A percentile compares a stretch with the other conserved stretches of the same genome.
Conservation (phyloP, 2,113 vertebrate species). For the Dissostichus mawsoni region DNA sequence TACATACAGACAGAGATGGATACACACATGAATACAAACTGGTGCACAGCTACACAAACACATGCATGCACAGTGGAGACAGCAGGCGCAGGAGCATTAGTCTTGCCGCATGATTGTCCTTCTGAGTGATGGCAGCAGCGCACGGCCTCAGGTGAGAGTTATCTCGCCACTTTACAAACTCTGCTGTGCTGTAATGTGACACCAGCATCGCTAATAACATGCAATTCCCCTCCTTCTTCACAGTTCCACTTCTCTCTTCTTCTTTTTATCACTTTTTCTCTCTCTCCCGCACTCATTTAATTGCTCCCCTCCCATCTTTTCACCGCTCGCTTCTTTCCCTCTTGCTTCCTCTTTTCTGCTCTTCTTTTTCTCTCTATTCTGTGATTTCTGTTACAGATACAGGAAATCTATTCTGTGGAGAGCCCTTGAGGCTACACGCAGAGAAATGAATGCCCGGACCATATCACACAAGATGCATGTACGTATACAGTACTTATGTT, state of each 20-base stretch:
- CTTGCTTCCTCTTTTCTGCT: conserved; percentile 27
- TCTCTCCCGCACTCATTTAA: conserved; percentile 1
- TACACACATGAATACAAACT: not conserved
- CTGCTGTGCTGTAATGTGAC: conserved; percentile 57
- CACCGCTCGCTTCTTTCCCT: conserved; percentile 3
- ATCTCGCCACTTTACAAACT: conserved; percentile 69
- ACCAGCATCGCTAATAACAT: conserved; percentile 65
- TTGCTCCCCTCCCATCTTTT: conserved; percentile 26
- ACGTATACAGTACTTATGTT: conserved; percentile 44
- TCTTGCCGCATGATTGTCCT: conserved; percentile 58
- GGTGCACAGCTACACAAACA: conserved; percentile 2
- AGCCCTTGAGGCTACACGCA: conserved; percentile 52
- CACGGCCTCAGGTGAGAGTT: conserved; percentile 66
- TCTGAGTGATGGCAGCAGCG: conserved; percentile 60
- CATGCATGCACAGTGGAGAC: conserved; percentile 5
- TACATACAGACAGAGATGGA: too few species aligned
- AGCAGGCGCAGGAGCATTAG: conserved; percentile 36
- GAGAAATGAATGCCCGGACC: conserved; percentile 43
- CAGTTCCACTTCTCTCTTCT: conserved; percentile 24
- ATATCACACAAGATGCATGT: conserved; percentile 51
- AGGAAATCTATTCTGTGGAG: conserved; percentile 51
- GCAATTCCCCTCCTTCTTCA: conserved; percentile 4
- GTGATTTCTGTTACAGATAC: conserved; percentile 50
- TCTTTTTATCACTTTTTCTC: conserved; percentile 23
- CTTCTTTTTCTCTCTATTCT: conserved; percentile 16